These are phyloP conservation scores for Columba guinea DNA, from an alignment of 2,797 vertebrate species.

Conservation along the genomic window DNA sequence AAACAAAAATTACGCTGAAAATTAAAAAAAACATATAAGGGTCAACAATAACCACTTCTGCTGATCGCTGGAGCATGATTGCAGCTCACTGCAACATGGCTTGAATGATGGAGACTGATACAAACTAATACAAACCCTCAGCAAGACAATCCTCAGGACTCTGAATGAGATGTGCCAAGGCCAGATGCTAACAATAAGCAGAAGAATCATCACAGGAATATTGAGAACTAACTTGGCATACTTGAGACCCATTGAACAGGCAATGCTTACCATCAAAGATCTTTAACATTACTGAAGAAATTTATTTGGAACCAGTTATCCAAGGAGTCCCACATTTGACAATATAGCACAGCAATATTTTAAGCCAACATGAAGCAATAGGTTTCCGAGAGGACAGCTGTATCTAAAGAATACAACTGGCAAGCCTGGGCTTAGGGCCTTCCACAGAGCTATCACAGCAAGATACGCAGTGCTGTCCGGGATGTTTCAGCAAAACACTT, in stretches of 20 bases:
- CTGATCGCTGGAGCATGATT: not conserved
- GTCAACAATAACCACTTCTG: not conserved
- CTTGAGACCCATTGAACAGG: not conserved
- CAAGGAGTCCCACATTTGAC: not conserved
- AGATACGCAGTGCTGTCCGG: not conserved
- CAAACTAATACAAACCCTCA: not conserved
- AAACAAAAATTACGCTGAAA: not conserved
- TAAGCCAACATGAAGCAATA: not conserved
- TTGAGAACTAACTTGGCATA: not conserved
- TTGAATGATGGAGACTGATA: not conserved
- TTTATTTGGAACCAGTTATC: not conserved
- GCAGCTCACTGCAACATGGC: not conserved
- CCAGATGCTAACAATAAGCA: not conserved
- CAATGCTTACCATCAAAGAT: not conserved
- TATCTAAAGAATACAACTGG: not conserved
- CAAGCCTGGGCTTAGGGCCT: not conserved
- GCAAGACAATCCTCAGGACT: not conserved
- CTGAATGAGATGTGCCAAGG: not conserved
- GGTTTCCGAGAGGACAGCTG: not conserved
- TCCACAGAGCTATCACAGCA: not conserved
- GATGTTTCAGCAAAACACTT: not conserved
- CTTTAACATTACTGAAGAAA: not conserved
- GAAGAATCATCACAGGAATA: not conserved
- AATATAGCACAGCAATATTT: not conserved
- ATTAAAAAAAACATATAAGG: not conserved